Conservation (phyloP, 2,888 invertebrate species). For the Alentia gelatinosa region DNA sequence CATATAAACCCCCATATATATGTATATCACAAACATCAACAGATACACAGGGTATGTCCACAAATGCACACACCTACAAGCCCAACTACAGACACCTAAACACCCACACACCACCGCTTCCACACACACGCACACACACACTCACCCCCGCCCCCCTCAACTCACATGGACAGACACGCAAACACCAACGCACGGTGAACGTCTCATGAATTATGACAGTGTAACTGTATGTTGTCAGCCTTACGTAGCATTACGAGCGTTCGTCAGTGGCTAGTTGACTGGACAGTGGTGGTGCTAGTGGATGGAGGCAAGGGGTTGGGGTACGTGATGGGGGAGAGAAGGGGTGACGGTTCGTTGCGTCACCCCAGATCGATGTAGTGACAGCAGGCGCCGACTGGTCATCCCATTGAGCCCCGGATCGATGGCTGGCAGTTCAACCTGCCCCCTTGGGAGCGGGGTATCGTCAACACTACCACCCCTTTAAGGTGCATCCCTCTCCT, state of each 20-base stretch:
- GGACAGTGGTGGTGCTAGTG: too few relatives aligned
- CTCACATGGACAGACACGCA: neutral
- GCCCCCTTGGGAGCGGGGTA: neutral
- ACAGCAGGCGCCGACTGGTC: neutral
- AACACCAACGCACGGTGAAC: neutral
- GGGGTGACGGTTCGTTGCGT: neutral
- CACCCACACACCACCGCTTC: neutral
- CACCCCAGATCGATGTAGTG: neutral
- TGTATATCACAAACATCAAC: neutral
- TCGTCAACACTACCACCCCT: too few relatives aligned
- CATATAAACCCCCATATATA: neutral
- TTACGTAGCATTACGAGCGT: neutral
- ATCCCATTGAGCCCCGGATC: neutral
- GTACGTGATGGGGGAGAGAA: neutral
- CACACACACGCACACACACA: neutral
- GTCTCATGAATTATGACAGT: constrained; percentile 10
- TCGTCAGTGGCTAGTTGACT: neutral
- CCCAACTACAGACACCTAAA: neutral
- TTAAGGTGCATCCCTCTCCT: too few relatives aligned
- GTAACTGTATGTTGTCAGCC: neutral
- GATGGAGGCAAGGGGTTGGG: neutral
- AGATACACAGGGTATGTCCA: neutral
- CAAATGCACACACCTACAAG: neutral
- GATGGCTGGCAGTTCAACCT: neutral
- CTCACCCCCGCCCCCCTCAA: neutral